Evolutionary conservation across 2,888 invertebrate species (phyloP).

Genomic region (Salticus scenicus): DNA sequence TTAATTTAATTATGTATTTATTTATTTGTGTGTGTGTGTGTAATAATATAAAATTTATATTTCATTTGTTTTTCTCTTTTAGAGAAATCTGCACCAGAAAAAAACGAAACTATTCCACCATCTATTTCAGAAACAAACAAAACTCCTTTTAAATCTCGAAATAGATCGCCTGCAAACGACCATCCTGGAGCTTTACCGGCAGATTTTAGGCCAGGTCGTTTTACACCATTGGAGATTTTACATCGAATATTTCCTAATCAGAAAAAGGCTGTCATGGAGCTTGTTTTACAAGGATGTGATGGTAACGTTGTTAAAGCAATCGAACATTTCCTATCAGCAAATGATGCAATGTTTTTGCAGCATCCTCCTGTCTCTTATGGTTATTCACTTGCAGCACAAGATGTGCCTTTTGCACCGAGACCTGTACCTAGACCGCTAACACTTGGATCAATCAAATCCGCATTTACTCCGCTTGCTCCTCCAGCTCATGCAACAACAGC

Average conservation of each 20-base stretch:
- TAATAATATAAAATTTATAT: too few relatives aligned
- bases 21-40: too few relatives aligned
- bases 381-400: constrained; percentile 34
- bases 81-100: constrained; percentile 38
- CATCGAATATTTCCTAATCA: constrained; percentile 86
- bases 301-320: constrained; percentile 93
- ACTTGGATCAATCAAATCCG: constrained; percentile 74
- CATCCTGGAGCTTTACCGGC: constrained; percentile 55
- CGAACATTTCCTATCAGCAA: constrained; percentile 82
- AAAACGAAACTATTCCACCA: constrained; percentile 9
- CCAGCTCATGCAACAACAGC: constrained; percentile 72
- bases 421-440: constrained; percentile 35
- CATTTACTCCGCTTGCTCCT: constrained; percentile 75
- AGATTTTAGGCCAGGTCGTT: constrained; percentile 70
- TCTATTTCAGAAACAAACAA: constrained; percentile 1
- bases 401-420: constrained; percentile 40
- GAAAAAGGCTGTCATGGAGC: constrained; percentile 82
- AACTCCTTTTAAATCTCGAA: background rate
- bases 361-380: constrained; percentile 44
- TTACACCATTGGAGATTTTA: constrained; percentile 83
- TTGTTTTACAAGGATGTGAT: constrained; percentile 93
- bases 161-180: background rate
- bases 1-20: too few relatives aligned
- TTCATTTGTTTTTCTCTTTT: constrained; percentile 9
- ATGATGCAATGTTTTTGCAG: constrained; percentile 67